Evolutionary conservation across 2,888 invertebrate genomes (phyloP), one percentile per base, ranked within the genome.

Genomic region (Noctuana brunneofusca): DNA sequence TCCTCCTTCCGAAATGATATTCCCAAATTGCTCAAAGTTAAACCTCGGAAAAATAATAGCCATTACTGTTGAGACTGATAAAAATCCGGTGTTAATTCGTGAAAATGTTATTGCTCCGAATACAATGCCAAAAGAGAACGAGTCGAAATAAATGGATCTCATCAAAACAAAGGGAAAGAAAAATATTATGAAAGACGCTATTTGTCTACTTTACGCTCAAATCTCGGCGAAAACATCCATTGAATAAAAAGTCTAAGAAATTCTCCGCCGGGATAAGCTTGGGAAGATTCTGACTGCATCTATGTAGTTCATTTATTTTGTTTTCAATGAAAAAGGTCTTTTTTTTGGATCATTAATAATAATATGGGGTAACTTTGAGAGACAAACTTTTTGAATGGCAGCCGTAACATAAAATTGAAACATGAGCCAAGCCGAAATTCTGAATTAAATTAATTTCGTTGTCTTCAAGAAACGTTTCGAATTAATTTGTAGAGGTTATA

Each of bases 151-250:
- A 50, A 66, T 65, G 68, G 66, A 74, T 70, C 75, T 78, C 74
- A 71, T 76, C 71, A 74, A 71, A 77, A 75, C 71, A 73, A 73
- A 71, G 68, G 65, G 63, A 71, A 68, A 68, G 72, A 71, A 76
- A 75, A 76, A 75, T 73, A 75, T 79, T 76, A 74, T 75, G 70
- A 69, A 69, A 69, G 71, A 65, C 63, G 66, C 64, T 75, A 72
- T 79, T 77, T 75, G 74, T 74, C 73, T 72, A 71, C 73, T 73
- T 71, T 71, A 68, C 72, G 68, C 68, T 62, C 58, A 67, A 63
- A 65, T 48, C 55, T 68, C 65, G 64, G 58, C 57, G 62, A 65
- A 58, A 64, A 54, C 41, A 58, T 46, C 30, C 41, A 63, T 64
- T 50, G 58, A 64, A 64, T 59, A 59, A 64, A 64, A 64, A 55